Conservation (phyloP, 2,888 invertebrate species). For the Tortrix viridana region DNA sequence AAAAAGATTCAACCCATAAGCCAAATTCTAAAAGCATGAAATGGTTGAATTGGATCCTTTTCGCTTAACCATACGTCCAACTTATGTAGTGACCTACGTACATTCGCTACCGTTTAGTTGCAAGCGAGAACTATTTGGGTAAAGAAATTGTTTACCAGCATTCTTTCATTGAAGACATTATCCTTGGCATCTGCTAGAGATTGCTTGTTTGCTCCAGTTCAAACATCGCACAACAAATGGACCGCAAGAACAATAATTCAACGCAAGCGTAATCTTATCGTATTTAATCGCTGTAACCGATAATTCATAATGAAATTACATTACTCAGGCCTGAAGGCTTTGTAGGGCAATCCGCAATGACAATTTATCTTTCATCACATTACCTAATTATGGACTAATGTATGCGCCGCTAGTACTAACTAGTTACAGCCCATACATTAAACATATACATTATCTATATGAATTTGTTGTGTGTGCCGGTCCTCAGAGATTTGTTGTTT, state of each 20-base stretch:
- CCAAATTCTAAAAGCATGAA: too few species aligned
- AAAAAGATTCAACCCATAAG: too few species aligned
- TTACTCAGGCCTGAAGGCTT: constrained; percentile 55
- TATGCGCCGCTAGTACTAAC: constrained; percentile 53
- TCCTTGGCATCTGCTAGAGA: constrained; percentile 26
- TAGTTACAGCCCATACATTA: constrained; percentile 52
- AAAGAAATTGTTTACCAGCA: constrained; percentile 10
- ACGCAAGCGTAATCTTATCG: constrained; percentile 49
- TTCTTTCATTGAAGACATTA: constrained; percentile 14
- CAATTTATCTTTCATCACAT: constrained; percentile 67
- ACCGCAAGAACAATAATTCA: constrained; percentile 45
- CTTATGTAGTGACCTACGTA: too few species aligned
- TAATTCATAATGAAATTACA: constrained; percentile 57
- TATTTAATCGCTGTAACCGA: constrained; percentile 54
- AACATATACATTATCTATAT: constrained; percentile 43
- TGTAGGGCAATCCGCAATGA: constrained; percentile 59
- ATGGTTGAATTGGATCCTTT: too few species aligned
- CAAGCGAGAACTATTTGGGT: constrained; percentile 5
- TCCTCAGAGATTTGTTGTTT: constrained; percentile 64
- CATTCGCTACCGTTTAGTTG: too few species aligned
- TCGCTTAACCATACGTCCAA: too few species aligned
- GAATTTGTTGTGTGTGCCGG: constrained; percentile 42
- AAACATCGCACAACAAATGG: constrained; percentile 38
- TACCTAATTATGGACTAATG: constrained; percentile 65
- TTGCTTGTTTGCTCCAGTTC: constrained; percentile 44